Evolutionary conservation across 2,797 vertebrate species (phyloP), one percentile per base, ranked within the genome.

Genomic region (Acipenser oxyrinchus): DNA sequence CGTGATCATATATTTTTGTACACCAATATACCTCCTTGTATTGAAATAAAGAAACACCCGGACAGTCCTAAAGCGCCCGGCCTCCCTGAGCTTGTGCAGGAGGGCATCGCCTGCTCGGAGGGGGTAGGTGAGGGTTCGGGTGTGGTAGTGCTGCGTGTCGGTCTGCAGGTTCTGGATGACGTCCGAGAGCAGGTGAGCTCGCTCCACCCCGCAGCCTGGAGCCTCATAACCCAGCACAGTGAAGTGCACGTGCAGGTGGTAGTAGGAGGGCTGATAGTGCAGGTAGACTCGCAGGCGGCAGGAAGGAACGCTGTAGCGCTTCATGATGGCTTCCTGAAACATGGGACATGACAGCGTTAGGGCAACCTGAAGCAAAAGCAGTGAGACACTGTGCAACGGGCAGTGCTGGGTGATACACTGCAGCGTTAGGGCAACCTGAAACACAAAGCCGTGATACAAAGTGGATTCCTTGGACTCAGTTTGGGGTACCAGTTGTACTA

Each of bases 201-300:
- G 85, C 77, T 97, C 95, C 68, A 94, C 95, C 0, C 86, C 79
- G 0, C 83, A 84, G 61, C 96, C 96, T 0, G 94, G 94, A 0
- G 89, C 93, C 0, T 97, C 92, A 0, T 93, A 93, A 74, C 88
- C 86, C 83, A 99, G 82, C 1, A 90, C 88, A 0, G 93, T 97
- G 86, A 99, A 95, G 66, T 99, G 95, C 11, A 98, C 82, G 0
- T 99, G 96, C 7, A 98, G 87, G 83, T 99, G 96, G 74, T 93
- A 92, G 79, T 98, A 99, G 48, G 96, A 97, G 0, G 96, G 96
- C 67, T 95, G 95, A 86, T 99, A 99, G 77, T 99, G 96, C 63
- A 99, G 81, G 79, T 94, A 97, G 58, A 94, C 76, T 0, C 94
- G 81, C 68, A 99, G 84, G 63, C 87, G 91, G 64, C 82, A 85